Evolutionary conservation across 2,113 vertebrate genomes (phyloP), one percentile per base, ranked within the genome.

Genomic region (Hippocampus abdominalis): DNA sequence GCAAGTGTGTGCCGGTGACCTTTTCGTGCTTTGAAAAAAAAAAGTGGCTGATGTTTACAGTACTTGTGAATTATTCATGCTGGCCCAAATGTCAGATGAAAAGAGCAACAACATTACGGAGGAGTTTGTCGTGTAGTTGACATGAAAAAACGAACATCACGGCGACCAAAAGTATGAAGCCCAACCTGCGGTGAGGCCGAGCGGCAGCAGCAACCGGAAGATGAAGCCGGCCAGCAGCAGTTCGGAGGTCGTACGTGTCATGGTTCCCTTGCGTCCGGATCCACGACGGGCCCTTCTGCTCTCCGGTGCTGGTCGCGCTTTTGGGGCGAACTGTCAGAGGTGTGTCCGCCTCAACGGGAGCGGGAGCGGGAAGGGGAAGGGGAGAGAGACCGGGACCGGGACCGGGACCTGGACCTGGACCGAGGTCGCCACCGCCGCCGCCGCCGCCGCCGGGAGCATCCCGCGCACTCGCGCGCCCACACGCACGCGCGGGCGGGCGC

Each of bases 141-240:
- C 20, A 20, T 49, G 42, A 44, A 44, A 44, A 11, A 44, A n/a
- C n/a, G 40, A 10, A 42, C 40, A 42, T 10, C 8, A 42, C 7
- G 2, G 2, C 10, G 10, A 1, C 1, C 39, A 18, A 1, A 39
- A 36, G 32, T 36, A 36, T 1, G 11, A 40, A 21, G 8, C 18
- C 39, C 10, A 23, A 64, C 84, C 84, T 83, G 81, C 72, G 64
- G 78, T 77, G 56, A 86, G 11, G 56, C 29, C 78, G 57, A 86
- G 68, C 13, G 84, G 84, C 70, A 86, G 81, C 62, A 78, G 44
- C 18, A 81, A 46, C 72, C 84, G 75, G 46, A 86, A 59, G 51
- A 81, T 51, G 57, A 77, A 51, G n/a, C 78, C 74, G 8, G 49
- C 51, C 63, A 64, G 65, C 72, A 81, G 39, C 39, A 36, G 49